Evolutionary conservation across 2,797 vertebrate genomes (phyloP), one percentile per base, ranked within the genome.

Genomic region (Diplodus sargus): DNA sequence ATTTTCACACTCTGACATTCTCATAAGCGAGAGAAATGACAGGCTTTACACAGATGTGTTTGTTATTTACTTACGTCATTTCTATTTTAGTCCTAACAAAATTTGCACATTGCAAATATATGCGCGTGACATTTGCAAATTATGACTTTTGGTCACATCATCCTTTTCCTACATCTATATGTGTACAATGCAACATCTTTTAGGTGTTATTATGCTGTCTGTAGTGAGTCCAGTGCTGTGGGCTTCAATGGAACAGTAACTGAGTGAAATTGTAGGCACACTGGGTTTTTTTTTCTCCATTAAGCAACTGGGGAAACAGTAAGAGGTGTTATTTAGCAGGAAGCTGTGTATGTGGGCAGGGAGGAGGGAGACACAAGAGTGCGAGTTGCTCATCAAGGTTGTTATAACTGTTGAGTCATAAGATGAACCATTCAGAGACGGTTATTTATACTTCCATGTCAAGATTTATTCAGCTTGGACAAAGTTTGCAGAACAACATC

Each of bases 221-320:
- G 7, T 18, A 15, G 1, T 6, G 5, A 52, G 22, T 60, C 14
- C 20, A 25, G 0, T 39, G n/a, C 20, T 66, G 42, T 39, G 15
- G 0, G 4, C 15, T 62, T 65, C 17, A 53, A 4, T 52, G 13
- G 49, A 66, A 42, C 56, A 51, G 15, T 18, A 20, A n/a, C 0
- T 39, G 3, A 14, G 34, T 20, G 12, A 22, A 30, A 2, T 30
- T 64, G 25, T 25, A n/a, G n/a, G n/a, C n/a, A n/a, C n/a, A n/a
- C n/a, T n/a, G n/a, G n/a, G n/a, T n/a, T n/a, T n/a, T n/a, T 51
- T 61, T 22, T 23, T 65, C 81, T 71, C 66, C 52, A 48, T 30
- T 67, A 69, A 22, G 22, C 71, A 66, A 17, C 3, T 51, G 25
- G 7, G 14, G 62, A 4, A 70, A 10, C 45, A 28, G 30, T 39